Evolutionary conservation across 30 jellyfish, hydroid and myxozoan genomes (phyloP), one percentile per base, ranked within the genome.

Genomic region (Hydractinia echinata): DNA sequence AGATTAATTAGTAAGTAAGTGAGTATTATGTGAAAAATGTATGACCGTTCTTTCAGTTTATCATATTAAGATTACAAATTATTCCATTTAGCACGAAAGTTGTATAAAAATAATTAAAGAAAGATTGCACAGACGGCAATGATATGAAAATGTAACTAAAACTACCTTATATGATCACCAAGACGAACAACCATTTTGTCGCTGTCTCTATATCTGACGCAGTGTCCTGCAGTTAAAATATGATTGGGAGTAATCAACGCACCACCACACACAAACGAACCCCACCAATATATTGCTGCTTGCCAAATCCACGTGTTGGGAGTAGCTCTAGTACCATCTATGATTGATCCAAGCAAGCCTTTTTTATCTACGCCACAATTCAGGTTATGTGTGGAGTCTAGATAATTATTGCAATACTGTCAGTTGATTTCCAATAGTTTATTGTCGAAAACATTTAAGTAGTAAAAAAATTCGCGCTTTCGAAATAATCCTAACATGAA

Each of bases 221-320:
- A 74, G 30, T 74, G 83, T 7, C 77, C 83, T 48, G 83, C 83
- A 7, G 83, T 74, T 49, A 74, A 48, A 48, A 74, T 49, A 55
- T 74, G 68, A 1, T 44, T 52, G 7, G 83, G 67, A 52, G 83
- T 51, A 9, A 74, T 74, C 3, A 74, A 67, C 14, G 67, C 54
- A 20, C 83, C 83, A 19, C 83, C 83, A 10, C 83, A 74, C 10
- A 74, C 13, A 55, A 20, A 51, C 66, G 51, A 19, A 48, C 66
- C 83, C 51, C 54, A 74, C 5, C 21, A 52, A 55, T 74, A 74
- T 9, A 74, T 52, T 1, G 48, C 83, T 49, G 83, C 83, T 49
- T 74, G 83, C 83, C 83, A 74, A 8, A 74, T 50, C 83, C 83
- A 74, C 15, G 83, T 49, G 19, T 52, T 30, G 10, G 83, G 83